A percentile compares a stretch with the other conserved stretches of the same genome.
These are phyloP conservation scores for Arnoldichthys spilopterus DNA, from an alignment of 2,797 vertebrate genomes.

Conservation along the genomic window DNA sequence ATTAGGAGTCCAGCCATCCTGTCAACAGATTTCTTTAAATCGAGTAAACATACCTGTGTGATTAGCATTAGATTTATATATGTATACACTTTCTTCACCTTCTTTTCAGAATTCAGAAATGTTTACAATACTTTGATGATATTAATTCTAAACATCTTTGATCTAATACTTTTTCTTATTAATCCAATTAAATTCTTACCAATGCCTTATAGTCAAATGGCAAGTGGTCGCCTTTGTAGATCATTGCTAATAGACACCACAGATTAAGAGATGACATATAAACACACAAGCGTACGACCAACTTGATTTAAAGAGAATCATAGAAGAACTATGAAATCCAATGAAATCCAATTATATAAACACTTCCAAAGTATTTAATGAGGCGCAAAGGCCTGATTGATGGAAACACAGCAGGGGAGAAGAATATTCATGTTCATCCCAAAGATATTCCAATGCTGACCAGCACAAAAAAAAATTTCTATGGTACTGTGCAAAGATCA, in stretches of 20 bases:
- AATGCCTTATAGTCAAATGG: neutral
- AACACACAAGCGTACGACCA: neutral
- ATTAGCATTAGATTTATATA: neutral
- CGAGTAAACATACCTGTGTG: conserved; percentile 13
- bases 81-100: too few relatives aligned
- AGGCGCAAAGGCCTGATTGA: too few relatives aligned
- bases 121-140: neutral
- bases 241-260: neutral
- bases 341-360: neutral
- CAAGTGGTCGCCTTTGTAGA: neutral
- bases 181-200: neutral
- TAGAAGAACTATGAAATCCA: neutral
- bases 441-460: neutral
- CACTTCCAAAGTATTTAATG: neutral
- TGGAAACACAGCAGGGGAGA: neutral
- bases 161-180: too few relatives aligned
- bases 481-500: too few relatives aligned
- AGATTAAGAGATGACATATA: neutral
- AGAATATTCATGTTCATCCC: neutral
- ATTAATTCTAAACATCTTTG: too few relatives aligned
- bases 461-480: neutral
- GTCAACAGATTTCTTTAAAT: conserved; percentile 44
- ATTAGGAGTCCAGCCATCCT: conserved; percentile 57
- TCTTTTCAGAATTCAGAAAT: neutral
- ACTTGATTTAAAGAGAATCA: neutral